Percentiles rank a stretch among this genome's conserved stretches.
These are phyloP conservation scores for Prunella himalayana DNA, from an alignment of 2,113 vertebrate genomes.

Conservation along the genomic window DNA sequence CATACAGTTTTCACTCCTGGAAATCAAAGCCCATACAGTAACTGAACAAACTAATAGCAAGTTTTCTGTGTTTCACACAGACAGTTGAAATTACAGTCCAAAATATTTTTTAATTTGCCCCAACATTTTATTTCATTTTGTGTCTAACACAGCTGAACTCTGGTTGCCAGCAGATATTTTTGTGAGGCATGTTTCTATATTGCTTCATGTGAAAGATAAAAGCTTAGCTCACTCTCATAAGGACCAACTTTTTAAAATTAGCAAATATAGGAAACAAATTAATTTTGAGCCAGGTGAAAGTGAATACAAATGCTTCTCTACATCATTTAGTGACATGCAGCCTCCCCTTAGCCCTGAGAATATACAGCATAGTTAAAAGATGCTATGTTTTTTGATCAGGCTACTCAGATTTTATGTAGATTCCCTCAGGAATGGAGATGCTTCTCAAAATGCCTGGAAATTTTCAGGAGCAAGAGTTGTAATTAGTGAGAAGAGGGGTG, in stretches of 20 bases:
- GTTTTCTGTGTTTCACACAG: neutral
- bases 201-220: neutral
- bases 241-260: neutral
- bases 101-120: neutral
- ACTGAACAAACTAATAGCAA: neutral
- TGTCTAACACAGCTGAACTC: neutral
- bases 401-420: neutral
- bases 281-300: neutral
- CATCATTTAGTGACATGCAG: neutral
- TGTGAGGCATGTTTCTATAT: neutral
- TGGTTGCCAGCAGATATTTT: neutral
- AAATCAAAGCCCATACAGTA: neutral
- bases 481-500: neutral
- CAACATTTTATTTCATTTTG: neutral
- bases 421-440: neutral
- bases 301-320: neutral
- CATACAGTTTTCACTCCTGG: neutral
- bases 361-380: neutral
- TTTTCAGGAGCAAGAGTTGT: neutral
- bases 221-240: neutral
- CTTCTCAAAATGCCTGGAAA: neutral
- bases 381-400: neutral
- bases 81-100: neutral
- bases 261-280: neutral
- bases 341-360: neutral